Base-by-base conservation (phyloP, 2,888 invertebrate species). In the Mechanitis mazaeus region DNA sequence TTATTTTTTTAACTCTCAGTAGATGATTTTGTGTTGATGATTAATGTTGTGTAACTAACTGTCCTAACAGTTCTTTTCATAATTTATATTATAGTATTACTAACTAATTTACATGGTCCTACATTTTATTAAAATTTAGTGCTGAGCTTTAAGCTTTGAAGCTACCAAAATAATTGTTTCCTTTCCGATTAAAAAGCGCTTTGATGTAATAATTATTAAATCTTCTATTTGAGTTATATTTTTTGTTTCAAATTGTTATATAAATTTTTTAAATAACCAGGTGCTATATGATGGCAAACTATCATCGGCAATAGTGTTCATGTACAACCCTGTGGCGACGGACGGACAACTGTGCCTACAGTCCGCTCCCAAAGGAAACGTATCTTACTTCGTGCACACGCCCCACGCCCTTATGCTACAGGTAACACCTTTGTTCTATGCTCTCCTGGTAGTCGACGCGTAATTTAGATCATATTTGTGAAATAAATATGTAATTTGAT, bases 301-400 rank as follows among this genome's bases (percentile, higher is more conserved):
- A 80, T 98, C 98, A 67, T 96, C 94, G 76, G 97, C 96, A 71
- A 97, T 99, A 83, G 97, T 99, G 80, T 99, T 99, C 91, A 98
- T 99, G 97, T 99, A 99, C 93, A 99, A 99, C 91, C 99, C 99
- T 67, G 98, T 99, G 76, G 99, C 99, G 68, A 99, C 99, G 69
- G 99, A 99, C 90, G 97, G 98, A 70, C 99, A 99, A 90, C 93
- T 99, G 68, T 99, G 99, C 90, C 93, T 99, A 72, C 98, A 99
- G 91, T 98, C 98, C 56, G 97, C 98, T 72, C 98, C 99, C 61
- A 99, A 98, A 91, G 97, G 97, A 80, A 98, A 98, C 88, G 93
- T 95, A 75, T 97, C 98, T 70, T 98, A 97, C 92, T 99, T 99
- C 92, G 98, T 99, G 79, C 99, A 99, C 91, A 98, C 98, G 70